Evolutionary conservation across 2,797 vertebrate species (phyloP), one percentile per base, ranked within the genome.

Genomic region (Cygnus olor): DNA sequence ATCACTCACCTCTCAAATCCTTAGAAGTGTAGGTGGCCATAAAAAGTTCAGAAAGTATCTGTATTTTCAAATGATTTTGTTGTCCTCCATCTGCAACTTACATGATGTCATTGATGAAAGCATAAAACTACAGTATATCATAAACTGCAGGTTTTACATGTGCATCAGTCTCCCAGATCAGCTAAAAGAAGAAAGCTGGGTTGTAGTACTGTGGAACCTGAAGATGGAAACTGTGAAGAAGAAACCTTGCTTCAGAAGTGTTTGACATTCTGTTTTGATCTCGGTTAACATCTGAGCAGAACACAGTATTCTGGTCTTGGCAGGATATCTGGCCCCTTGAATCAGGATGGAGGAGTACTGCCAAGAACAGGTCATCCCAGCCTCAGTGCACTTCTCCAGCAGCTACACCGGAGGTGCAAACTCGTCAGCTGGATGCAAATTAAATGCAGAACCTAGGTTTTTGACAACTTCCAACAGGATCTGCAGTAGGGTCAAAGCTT

Each of bases 121-220:
- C 6, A 40, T 77, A 40, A 80, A 80, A 22, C 16, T 36, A 27
- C 6, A 76, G 6, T 2, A 0, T 64, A 32, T 10, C 42, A 77
- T 71, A 78, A 72, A 56, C 21, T 34, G 28, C 18, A 54, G 40
- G 47, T 58, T 22, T 56, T 80, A 71, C 25, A 25, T 0, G 0
- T 71, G 16, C 11, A 58, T 63, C 10, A 49, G 12, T 51, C 11
- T 65, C 49, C 13, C 0, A 0, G 25, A 51, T 65, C 57, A 60
- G 13, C 38, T 60, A 66, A 3, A 16, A 82, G 68, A 88, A 20
- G 20, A 56, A 6, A 0, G 6, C 15, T 82, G 1, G 1, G 5
- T 74, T 68, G 34, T 2, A 71, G 42, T 9, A 14, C 85, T 47
- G 7, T 42, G 44, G 9, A 76, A 54, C 18, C 20, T 66, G 42